Percentiles rank a stretch among this genome's conserved stretches.
Conservation (phyloP, 2,113 vertebrate species). For the Pachypanchax playfairii region DNA sequence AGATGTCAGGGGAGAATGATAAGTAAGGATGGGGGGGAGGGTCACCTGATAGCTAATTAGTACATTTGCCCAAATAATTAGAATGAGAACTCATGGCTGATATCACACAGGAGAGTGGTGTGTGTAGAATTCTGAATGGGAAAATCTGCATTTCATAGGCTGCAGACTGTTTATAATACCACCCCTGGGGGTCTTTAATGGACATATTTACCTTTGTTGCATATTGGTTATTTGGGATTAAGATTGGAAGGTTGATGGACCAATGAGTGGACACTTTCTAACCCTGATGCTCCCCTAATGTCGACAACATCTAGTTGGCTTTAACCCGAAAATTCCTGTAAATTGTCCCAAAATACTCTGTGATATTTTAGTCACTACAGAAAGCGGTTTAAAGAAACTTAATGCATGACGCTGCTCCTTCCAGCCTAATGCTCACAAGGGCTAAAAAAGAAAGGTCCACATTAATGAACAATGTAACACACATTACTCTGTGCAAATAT, state of each 20-base stretch:
- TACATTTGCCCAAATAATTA: slow-evolving; percentile 86
- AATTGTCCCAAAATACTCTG: background rate
- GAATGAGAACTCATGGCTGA: slow-evolving; percentile 83
- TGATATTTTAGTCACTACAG: background rate
- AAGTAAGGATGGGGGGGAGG: slow-evolving; percentile 58
- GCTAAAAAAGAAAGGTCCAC: slow-evolving; percentile 44
- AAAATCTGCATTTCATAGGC: slow-evolving; percentile 74
- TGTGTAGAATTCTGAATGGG: slow-evolving; percentile 75
- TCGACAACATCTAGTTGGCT: background rate
- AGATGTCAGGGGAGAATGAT: slow-evolving; percentile 78
- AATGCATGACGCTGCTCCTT: slow-evolving; percentile 10
- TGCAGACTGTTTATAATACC: slow-evolving; percentile 65
- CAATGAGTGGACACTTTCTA: slow-evolving; percentile 40
- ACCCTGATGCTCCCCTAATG: background rate
- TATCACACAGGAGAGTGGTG: slow-evolving; percentile 80
- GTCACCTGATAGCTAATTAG: slow-evolving; percentile 83
- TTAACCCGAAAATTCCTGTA: background rate
- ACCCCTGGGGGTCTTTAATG: slow-evolving; percentile 65
- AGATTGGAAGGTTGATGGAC: slow-evolving; percentile 62
- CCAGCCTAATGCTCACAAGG: slow-evolving; percentile 4
- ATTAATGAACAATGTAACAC: slow-evolving; percentile 74
- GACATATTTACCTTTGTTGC: slow-evolving; percentile 75
- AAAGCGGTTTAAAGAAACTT: background rate
- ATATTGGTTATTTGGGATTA: slow-evolving; percentile 62
- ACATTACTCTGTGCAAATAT: slow-evolving; percentile 82